A percentile compares a stretch with the other conserved stretches of the same genome.
phyloP scores from a whole-genome alignment of 2,797 vertebrate genomes.

The Microtus obscurus region DNA sequence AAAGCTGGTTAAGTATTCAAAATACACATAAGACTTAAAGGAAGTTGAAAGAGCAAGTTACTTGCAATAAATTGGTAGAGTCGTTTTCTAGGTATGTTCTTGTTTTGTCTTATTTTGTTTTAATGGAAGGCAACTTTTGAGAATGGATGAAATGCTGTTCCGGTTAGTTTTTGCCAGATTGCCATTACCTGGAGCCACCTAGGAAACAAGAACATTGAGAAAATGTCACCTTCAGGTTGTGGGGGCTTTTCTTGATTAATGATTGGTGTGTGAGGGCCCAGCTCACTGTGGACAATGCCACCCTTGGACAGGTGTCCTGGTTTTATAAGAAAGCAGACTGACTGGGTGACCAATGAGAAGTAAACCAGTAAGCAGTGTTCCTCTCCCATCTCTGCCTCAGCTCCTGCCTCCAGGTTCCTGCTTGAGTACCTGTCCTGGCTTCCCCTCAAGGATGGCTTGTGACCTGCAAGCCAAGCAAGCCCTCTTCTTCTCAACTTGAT shows the following conservation, averaged over 20 bases:
- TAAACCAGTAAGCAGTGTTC: not conserved
- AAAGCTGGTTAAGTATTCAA: conserved; percentile 43
- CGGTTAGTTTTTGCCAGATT: not conserved
- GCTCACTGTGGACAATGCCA: not conserved
- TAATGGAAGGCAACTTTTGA: not conserved
- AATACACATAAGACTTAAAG: not conserved
- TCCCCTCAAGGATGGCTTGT: not conserved
- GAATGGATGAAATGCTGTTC: not conserved
- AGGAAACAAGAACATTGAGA: not conserved
- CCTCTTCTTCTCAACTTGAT: not conserved
- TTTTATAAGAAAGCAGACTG: not conserved
- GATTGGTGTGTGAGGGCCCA: not conserved
- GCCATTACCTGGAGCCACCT: not conserved
- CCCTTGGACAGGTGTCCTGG: not conserved
- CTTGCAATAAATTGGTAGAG: conserved; percentile 6
- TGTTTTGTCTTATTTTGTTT: not conserved
- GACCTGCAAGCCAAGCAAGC: not conserved
- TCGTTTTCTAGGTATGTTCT: conserved; percentile 20
- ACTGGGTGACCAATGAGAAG: not conserved
- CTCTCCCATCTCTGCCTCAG: not conserved
- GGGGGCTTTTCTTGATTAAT: not conserved
- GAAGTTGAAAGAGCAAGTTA: not conserved
- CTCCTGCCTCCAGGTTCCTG: not conserved
- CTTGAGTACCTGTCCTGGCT: not conserved
- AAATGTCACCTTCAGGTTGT: not conserved